Evolutionary conservation across 2,797 vertebrate genomes (phyloP).

Genomic region (Notamacropus eugenii): DNA sequence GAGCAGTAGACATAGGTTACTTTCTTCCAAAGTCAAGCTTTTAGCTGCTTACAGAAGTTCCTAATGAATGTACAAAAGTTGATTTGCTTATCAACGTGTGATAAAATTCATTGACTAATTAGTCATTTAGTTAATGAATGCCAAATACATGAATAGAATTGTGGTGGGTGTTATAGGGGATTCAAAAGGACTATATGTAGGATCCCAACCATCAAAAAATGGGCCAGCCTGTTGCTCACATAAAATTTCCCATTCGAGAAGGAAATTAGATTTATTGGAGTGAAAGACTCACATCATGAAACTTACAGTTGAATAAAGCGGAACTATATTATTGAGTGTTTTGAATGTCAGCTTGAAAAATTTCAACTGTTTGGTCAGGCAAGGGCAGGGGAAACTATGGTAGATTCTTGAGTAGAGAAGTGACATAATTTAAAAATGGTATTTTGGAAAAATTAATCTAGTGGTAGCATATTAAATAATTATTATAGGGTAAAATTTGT

Average conservation of each 20-base stretch:
- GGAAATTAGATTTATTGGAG: not conserved
- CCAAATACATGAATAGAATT: not conserved
- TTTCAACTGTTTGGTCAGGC: not conserved
- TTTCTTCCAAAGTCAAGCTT: constrained; percentile 36
- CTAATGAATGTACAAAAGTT: constrained; percentile 51
- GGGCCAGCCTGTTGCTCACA: not conserved
- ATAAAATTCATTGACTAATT: constrained; percentile 13
- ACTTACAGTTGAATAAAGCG: not conserved
- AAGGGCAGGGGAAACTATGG: not conserved
- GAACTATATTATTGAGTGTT: not conserved
- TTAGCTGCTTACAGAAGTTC: constrained; percentile 46
- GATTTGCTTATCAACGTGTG: constrained; percentile 40
- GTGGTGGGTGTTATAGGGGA: not conserved
- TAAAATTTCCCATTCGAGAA: not conserved
- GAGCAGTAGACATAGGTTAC: constrained; percentile 24
- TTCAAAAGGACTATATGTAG: constrained; percentile 12
- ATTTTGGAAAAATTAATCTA: not conserved
- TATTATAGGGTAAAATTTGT: not conserved
- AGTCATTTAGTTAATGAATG: constrained; percentile 38
- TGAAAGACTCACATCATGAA: not conserved
- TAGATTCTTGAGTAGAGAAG: not conserved
- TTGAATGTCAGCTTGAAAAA: not conserved
- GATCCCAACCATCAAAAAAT: not conserved
- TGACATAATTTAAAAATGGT: not conserved
- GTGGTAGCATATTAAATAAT: not conserved